Conservation (phyloP, 2,113 vertebrate species). For the Tragelaphus imberbis region DNA sequence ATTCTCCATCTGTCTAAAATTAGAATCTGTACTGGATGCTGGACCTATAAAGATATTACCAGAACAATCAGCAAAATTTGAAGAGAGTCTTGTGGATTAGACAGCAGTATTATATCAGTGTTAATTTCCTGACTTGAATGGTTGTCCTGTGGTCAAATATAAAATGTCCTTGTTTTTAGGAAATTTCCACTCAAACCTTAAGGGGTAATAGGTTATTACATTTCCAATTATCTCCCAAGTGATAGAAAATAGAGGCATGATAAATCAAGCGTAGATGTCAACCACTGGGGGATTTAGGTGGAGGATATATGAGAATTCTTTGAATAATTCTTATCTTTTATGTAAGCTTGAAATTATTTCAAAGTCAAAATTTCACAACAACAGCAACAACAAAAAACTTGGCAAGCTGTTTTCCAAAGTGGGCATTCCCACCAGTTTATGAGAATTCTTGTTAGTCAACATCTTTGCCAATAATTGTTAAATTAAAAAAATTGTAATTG, state of each 20-base stretch:
- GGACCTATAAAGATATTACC: not conserved
- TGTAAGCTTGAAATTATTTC: not conserved
- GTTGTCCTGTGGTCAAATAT: not conserved
- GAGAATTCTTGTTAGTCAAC: not conserved
- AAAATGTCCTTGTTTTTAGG: not conserved
- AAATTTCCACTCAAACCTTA: not conserved
- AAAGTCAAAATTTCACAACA: not conserved
- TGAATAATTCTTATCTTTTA: not conserved
- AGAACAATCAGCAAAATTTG: not conserved
- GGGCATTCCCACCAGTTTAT: not conserved
- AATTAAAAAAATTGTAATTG: not conserved
- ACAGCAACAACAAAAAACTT: not conserved
- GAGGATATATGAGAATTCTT: not conserved
- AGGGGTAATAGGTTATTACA: not conserved
- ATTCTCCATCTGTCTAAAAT: not conserved
- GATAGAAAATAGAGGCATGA: not conserved
- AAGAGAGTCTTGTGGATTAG: not conserved
- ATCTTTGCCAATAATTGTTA: not conserved
- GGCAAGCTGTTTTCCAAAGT: not conserved
- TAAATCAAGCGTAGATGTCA: not conserved
- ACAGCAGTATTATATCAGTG: not conserved
- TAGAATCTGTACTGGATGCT: not conserved
- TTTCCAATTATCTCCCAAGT: not conserved
- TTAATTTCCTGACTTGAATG: not conserved
- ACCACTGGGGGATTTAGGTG: not conserved